Evolutionary conservation across 2,888 invertebrate species (phyloP).

Genomic region (Onthophagus sagittarius): DNA sequence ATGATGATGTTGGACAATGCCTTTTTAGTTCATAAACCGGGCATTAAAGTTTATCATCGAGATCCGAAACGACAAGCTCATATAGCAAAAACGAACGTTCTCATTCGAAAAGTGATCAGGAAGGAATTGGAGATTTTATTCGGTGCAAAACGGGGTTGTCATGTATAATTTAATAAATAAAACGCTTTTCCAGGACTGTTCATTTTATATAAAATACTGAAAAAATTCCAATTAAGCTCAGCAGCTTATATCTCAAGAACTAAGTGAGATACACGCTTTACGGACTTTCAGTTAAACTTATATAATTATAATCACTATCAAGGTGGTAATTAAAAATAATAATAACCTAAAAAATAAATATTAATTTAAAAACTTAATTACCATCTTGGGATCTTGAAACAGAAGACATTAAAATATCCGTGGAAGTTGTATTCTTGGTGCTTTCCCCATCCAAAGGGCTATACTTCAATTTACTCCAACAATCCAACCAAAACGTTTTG

Average conservation of each 20-base stretch:
- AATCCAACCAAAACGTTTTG: conserved; percentile 11
- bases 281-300: no score
- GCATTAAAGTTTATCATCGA: conserved; percentile 64
- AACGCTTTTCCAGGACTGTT: no score
- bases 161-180: not conserved
- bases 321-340: no score
- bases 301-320: no score
- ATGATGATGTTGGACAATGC: conserved; percentile 71
- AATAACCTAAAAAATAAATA: no score
- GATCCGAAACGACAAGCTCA: not conserved
- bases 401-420: not conserved
- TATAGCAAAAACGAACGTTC: not conserved
- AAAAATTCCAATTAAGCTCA: no score
- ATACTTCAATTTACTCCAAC: not conserved
- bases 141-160: not conserved
- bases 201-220: no score
- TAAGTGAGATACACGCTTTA: no score
- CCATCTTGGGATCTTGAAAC: no score
- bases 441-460: not conserved
- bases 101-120: not conserved
- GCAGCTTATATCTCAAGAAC: no score
- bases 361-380: no score
- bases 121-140: not conserved
- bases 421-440: not conserved
- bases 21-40: conserved; percentile 63